phyloP scores from a whole-genome alignment of 2,888 invertebrate genomes.

The Synergus laeviventris region DNA sequence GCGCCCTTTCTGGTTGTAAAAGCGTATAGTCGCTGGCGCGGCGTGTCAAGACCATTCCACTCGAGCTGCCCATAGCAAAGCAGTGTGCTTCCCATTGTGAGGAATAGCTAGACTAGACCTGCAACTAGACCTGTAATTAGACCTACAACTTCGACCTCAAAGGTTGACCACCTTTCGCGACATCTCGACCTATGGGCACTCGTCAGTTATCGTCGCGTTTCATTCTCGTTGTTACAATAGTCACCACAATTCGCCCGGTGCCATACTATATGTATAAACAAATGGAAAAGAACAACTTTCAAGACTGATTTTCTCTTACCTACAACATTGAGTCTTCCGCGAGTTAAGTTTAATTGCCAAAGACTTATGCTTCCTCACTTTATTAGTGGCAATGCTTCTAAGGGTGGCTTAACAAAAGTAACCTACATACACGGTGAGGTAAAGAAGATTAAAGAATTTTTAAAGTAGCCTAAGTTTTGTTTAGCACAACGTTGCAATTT shows the following conservation, averaged over 20 bases:
- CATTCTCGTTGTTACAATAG: no score
- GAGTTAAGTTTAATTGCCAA: neutral
- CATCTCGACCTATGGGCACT: neutral
- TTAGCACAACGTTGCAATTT: neutral
- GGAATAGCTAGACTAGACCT: constrained; percentile 4
- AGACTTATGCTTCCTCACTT: neutral
- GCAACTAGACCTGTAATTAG: neutral
- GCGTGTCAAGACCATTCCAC: constrained; percentile 71
- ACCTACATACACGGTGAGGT: neutral
- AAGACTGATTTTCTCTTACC: neutral
- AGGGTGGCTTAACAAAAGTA: neutral
- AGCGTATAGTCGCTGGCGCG: constrained; percentile 61
- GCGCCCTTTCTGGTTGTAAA: constrained; percentile 64
- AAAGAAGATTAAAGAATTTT: neutral
- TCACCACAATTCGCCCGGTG: neutral
- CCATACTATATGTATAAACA: neutral
- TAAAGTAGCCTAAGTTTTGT: neutral
- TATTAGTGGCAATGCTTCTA: neutral
- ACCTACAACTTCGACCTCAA: neutral
- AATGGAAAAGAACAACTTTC: neutral
- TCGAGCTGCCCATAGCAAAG: constrained; percentile 65
- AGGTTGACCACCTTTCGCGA: neutral
- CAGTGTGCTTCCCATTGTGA: constrained; percentile 63
- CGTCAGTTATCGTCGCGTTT: neutral
- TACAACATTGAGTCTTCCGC: neutral